Conservation (phyloP, 2,797 vertebrate genomes). For the Schizothorax lantsangensis region DNA sequence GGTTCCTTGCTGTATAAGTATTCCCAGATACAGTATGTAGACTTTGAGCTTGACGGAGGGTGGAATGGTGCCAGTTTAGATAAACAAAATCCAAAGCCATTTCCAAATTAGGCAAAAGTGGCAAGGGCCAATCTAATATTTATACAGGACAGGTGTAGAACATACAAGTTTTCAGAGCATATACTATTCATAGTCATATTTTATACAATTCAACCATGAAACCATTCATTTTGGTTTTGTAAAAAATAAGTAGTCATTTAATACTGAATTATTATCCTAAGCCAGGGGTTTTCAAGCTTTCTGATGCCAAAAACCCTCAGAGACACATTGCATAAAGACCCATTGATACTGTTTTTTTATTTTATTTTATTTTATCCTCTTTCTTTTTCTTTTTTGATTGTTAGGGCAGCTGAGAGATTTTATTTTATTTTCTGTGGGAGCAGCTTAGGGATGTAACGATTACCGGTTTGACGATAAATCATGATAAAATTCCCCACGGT, state of each 20-base stretch:
- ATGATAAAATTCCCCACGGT: too few relatives aligned
- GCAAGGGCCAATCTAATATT: background rate
- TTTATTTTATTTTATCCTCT: background rate
- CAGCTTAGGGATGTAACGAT: too few relatives aligned
- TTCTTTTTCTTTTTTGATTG: background rate
- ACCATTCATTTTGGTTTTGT: background rate
- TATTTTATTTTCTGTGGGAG: background rate
- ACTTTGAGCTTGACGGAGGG: constrained; percentile 30
- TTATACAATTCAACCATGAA: background rate
- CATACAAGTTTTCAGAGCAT: background rate
- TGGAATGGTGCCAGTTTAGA: constrained; percentile 29
- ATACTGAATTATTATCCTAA: background rate
- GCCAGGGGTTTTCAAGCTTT: background rate
- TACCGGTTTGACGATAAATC: too few relatives aligned
- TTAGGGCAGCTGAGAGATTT: background rate
- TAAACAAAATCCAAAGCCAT: constrained; percentile 25
- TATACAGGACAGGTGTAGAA: constrained; percentile 4
- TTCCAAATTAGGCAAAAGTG: background rate
- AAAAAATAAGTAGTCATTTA: background rate
- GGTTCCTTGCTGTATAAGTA: constrained; percentile 5
- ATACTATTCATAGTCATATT: background rate
- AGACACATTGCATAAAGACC: background rate
- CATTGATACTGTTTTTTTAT: background rate
- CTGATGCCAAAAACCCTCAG: background rate
- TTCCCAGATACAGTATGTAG: background rate